Base-by-base conservation (phyloP, 2,888 invertebrate species). In the Pandemis corylana region DNA sequence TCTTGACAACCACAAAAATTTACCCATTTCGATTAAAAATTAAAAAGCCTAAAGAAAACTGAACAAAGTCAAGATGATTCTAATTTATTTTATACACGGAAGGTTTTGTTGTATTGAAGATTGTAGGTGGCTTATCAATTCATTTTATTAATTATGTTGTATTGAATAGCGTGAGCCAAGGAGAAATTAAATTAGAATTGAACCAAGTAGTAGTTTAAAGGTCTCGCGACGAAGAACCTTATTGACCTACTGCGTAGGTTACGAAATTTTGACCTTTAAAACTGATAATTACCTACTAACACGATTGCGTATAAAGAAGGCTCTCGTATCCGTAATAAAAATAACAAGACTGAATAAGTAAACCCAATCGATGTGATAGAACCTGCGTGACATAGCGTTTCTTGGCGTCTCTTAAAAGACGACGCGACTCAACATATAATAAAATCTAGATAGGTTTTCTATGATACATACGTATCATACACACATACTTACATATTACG, bases 101-200 rank as follows among this genome's bases (percentile, higher is more conserved):
- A 5, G 12, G 15, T 46, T 66, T 46, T 28, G 12, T 59, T 59
- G 28, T 12, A 28, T 4, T 59, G 59, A 28, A 28, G 2, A 59
- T 28, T 59, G 28, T 59, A 10, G 28, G 59, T 28, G 12, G 12
- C 59, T 59, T 59, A 59, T 59, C 10, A 59, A 59, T 28, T 59
- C 5, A 28, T 28, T 59, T 56, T 13, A 66, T 66, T 44, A 56
- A 56, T 64, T 36, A 36, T 36, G 28, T 36, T 36, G 28, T 36
- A 69, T 65, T 68, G 68, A 63, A 68, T 75, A 72, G 68, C 65
- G 65, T 71, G 49, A 53, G 46, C 20, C 12, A 44, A 36, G 41
- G 53, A 71, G 12, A 46, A 28, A 59, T 68, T 41, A 68, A 12
- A 64, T 56, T 53, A 56, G 53, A 68, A 68, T 53, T 68, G 20